Conservation (phyloP, 2,888 invertebrate genomes). For the Cheilosia soror region DNA sequence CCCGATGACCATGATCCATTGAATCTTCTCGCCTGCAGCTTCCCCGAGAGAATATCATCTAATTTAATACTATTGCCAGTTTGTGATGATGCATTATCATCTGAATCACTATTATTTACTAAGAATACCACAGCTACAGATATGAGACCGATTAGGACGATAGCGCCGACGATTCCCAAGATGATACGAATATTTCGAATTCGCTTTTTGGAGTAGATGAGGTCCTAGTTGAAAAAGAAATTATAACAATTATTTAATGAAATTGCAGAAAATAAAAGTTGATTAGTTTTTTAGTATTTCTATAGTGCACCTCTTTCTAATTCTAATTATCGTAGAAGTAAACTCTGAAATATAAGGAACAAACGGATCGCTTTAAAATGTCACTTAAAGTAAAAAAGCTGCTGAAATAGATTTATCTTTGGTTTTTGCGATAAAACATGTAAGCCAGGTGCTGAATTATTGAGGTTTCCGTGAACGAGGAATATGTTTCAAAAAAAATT, state of each 20-base stretch:
- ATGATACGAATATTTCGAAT: slow-evolving; percentile 85
- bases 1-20: slow-evolving; percentile 93
- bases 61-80: slow-evolving; percentile 84
- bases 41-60: slow-evolving; percentile 89
- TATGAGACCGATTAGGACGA: slow-evolving; percentile 86
- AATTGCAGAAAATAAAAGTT: background rate
- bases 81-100: slow-evolving; percentile 52
- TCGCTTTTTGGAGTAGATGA: slow-evolving; percentile 85
- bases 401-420: no score
- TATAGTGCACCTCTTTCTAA: no score
- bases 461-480: no score
- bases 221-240: slow-evolving; percentile 84
- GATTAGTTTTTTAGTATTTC: no score
- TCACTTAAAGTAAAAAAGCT: no score
- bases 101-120: slow-evolving; percentile 81
- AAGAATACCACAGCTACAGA: slow-evolving; percentile 86
- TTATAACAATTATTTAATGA: background rate
- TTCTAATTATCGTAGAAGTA: no score
- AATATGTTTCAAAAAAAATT: no score
- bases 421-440: no score
- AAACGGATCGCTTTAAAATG: no score
- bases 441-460: no score
- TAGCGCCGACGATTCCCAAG: slow-evolving; percentile 85
- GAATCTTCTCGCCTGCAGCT: slow-evolving; percentile 87
- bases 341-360: no score